phyloP scores from a whole-genome alignment of 2,888 invertebrate genomes.

The Diabrotica balteata region DNA sequence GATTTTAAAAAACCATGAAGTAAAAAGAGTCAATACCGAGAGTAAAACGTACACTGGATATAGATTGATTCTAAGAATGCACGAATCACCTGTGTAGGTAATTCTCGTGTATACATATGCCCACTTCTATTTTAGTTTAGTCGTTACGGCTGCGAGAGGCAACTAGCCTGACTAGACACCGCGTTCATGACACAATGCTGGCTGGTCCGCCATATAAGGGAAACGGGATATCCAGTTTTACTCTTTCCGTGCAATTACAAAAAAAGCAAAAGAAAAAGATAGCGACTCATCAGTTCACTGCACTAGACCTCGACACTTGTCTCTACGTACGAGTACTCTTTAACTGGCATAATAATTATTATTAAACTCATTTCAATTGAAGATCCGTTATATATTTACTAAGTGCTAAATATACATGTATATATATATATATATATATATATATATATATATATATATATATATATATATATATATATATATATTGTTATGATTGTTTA shows the following conservation, averaged over 20 bases:
- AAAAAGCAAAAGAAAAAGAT: slow-evolving; percentile 27
- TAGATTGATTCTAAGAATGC: slow-evolving; percentile 8
- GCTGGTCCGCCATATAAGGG: slow-evolving; percentile 10
- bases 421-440: too few relatives aligned
- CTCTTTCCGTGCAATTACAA: slow-evolving; percentile 23
- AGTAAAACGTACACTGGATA: background rate
- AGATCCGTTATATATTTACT: background rate
- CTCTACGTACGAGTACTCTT: slow-evolving; percentile 2
- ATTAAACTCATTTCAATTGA: slow-evolving; percentile 2
- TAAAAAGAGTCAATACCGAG: background rate
- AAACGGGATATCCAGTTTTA: slow-evolving; percentile 28
- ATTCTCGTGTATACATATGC: slow-evolving; percentile 1
- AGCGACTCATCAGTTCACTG: slow-evolving; percentile 39
- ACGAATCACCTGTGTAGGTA: slow-evolving; percentile 13
- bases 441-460: too few relatives aligned
- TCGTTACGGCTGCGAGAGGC: slow-evolving; percentile 3
- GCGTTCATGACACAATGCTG: slow-evolving; percentile 26
- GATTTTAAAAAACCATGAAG: too few relatives aligned
- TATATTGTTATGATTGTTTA: too few relatives aligned
- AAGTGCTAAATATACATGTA: too few relatives aligned
- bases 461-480: too few relatives aligned
- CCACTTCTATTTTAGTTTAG: slow-evolving; percentile 10
- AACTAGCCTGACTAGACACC: slow-evolving; percentile 21
- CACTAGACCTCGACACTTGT: slow-evolving; percentile 35
- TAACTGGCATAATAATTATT: slow-evolving; percentile 4